Evolutionary conservation across 2,888 invertebrate genomes (phyloP).

Genomic region (Scaptomyza tumidula): DNA sequence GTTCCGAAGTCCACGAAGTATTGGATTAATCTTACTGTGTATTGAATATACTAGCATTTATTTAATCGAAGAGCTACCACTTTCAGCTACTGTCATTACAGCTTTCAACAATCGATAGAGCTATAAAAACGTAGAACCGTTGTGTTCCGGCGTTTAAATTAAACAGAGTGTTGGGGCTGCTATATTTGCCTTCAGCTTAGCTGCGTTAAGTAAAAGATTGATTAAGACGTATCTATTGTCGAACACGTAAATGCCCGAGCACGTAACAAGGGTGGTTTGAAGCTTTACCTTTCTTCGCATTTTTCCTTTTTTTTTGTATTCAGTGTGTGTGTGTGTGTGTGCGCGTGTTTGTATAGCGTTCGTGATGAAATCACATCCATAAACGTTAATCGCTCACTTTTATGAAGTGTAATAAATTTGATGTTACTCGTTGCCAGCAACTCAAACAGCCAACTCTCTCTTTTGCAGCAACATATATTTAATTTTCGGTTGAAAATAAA

Average conservation of each 20-base stretch:
- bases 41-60: background rate
- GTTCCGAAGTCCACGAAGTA: background rate
- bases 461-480: background rate
- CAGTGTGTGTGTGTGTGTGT: background rate
- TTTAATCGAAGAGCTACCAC: background rate
- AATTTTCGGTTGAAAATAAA: slow-evolving; percentile 18
- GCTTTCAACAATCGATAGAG: background rate
- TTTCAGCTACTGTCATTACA: slow-evolving; percentile 23
- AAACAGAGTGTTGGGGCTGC: background rate
- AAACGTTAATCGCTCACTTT: slow-evolving; percentile 79
- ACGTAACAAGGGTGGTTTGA: slow-evolving; percentile 46
- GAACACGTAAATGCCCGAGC: slow-evolving; percentile 63
- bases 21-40: background rate
- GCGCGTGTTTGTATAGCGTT: slow-evolving; percentile 33
- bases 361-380: slow-evolving; percentile 80
- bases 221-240: slow-evolving; percentile 78
- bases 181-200: slow-evolving; percentile 13
- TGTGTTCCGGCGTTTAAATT: slow-evolving; percentile 33
- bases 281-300: slow-evolving; percentile 27
- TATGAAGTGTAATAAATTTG: slow-evolving; percentile 80
- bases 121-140: background rate
- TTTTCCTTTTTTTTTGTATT: slow-evolving; percentile 1
- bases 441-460: background rate
- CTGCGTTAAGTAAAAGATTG: slow-evolving; percentile 60
- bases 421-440: slow-evolving; percentile 47